phyloP scores from a whole-genome alignment of 1,140 invertebrate species.

The Neoseiulus cucumeris region DNA sequence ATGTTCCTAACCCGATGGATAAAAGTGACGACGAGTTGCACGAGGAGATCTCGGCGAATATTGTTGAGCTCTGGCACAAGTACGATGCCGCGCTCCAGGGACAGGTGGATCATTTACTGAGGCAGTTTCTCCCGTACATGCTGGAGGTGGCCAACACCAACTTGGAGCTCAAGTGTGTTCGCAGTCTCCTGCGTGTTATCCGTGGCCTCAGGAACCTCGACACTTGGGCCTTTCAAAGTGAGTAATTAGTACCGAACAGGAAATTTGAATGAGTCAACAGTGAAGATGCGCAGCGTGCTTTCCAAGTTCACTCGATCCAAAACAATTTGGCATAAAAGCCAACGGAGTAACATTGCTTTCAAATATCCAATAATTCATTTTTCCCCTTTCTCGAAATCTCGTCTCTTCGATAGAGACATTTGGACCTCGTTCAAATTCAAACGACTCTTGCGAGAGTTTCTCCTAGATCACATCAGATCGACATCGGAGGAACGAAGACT shows the following conservation, averaged over 20 bases:
- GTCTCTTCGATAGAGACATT: no score
- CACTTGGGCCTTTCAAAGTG: not conserved
- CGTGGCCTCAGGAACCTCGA: not conserved
- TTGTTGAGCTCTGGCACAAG: not conserved
- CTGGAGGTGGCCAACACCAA: not conserved
- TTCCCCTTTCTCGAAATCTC: no score
- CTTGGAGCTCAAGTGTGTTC: not conserved
- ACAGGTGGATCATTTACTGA: conserved; percentile 4
- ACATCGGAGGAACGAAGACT: no score
- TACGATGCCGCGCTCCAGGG: not conserved
- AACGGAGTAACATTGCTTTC: no score
- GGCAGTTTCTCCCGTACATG: conserved; percentile 2
- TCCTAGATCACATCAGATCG: no score
- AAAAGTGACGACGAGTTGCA: conserved; percentile 8
- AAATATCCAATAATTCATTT: no score
- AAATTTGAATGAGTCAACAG: no score
- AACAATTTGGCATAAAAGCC: no score
- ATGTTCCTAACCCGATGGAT: conserved; percentile 8
- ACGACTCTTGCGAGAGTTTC: no score
- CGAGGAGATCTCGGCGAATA: conserved; percentile 1
- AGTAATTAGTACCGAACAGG: not conserved
- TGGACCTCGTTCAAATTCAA: no score
- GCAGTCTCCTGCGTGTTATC: not conserved
- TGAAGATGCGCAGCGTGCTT: no score
- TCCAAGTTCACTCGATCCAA: no score